A percentile compares a stretch with the other conserved stretches of the same genome.
Evolutionary conservation across 2,888 invertebrate genomes (phyloP).

Genomic region (Drosophila mimica): DNA sequence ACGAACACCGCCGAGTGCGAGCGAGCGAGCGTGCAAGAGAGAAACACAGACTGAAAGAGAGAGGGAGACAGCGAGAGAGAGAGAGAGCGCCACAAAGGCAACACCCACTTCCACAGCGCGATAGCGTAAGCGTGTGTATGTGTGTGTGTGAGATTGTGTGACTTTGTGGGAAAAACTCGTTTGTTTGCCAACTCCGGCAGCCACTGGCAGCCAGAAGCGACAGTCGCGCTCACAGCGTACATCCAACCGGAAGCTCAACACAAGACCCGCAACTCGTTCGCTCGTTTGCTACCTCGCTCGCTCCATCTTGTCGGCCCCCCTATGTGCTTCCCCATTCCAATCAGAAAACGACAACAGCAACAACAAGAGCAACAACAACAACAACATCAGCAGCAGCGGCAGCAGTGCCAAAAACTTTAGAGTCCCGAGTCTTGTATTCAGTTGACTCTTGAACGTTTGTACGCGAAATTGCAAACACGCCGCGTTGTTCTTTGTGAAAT

Average conservation of each 20-base stretch:
- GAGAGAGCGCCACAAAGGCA: constrained; percentile 54
- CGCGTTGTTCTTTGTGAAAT: constrained; percentile 34
- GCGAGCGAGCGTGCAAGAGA: constrained; percentile 1
- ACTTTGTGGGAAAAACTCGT: constrained; percentile 61
- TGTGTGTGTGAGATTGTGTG: constrained; percentile 22
- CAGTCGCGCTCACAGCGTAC: constrained; percentile 71
- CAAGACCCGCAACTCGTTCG: constrained; percentile 51
- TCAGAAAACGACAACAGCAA: constrained; percentile 47
- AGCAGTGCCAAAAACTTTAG: constrained; percentile 39
- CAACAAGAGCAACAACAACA: constrained; percentile 33
- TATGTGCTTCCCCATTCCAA: constrained; percentile 65
- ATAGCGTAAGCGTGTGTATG: constrained; percentile 41
- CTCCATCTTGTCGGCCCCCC: constrained; percentile 38
- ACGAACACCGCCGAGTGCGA: constrained; percentile 35
- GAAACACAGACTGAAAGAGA: background rate
- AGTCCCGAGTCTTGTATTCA: constrained; percentile 46
- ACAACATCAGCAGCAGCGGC: constrained; percentile 1
- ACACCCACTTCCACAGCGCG: constrained; percentile 69
- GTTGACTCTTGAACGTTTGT: constrained; percentile 66
- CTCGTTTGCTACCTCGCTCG: constrained; percentile 37
- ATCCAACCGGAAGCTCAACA: constrained; percentile 77
- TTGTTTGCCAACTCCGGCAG: constrained; percentile 70
- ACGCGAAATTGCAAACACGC: constrained; percentile 59
- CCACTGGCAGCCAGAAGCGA: constrained; percentile 48
- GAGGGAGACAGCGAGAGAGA: constrained; percentile 22